These are phyloP conservation scores for Ashinkailepas kermadecensis DNA, from an alignment of 2,888 invertebrate genomes.

Conservation along the genomic window DNA sequence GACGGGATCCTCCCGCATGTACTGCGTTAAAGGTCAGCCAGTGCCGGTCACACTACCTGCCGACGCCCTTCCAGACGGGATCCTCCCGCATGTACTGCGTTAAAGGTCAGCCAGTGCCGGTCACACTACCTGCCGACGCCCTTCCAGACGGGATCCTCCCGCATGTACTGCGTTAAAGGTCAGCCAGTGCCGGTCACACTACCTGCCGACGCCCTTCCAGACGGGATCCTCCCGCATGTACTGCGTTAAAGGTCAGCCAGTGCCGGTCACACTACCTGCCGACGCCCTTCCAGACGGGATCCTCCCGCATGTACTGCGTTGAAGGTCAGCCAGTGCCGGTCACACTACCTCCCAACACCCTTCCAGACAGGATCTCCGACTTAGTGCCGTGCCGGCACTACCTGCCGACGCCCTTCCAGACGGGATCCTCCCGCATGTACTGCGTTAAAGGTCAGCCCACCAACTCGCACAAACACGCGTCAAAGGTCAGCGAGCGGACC, in stretches of 20 bases:
- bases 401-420: conserved; percentile 69
- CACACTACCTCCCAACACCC: conserved; percentile 71
- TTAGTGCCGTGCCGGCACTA: conserved; percentile 75
- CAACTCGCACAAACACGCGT: conserved; percentile 68
- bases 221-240: conserved; percentile 68
- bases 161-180: conserved; percentile 80
- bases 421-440: conserved; percentile 67
- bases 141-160: conserved; percentile 64
- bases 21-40: conserved; percentile 73
- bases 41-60: conserved; percentile 74
- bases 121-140: conserved; percentile 71
- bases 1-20: conserved; percentile 64
- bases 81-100: conserved; percentile 72
- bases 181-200: conserved; percentile 64
- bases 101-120: conserved; percentile 70
- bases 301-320: conserved; percentile 70
- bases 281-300: conserved; percentile 67
- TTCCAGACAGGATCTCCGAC: too few species aligned
- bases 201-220: conserved; percentile 68
- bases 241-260: conserved; percentile 71
- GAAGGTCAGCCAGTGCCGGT: conserved; percentile 76
- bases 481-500: conserved; percentile 66
- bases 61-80: conserved; percentile 66
- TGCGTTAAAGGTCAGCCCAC: conserved; percentile 71
- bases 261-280: conserved; percentile 74